Base-by-base conservation (phyloP, 2,113 vertebrate genomes). In the Pipa parva region DNA sequence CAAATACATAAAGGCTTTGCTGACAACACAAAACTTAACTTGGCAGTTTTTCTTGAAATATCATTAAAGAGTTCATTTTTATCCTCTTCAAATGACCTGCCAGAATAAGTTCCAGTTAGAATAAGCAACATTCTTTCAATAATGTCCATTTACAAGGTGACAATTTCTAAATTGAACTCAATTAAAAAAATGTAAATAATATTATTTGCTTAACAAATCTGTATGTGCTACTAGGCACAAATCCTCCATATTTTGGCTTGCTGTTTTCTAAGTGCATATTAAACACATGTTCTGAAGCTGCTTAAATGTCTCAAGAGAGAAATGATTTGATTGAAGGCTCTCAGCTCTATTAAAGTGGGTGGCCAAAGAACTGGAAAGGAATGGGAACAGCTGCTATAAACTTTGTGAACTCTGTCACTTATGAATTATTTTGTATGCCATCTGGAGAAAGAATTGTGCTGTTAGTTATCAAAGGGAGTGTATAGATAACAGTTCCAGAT, bases 361-460 rank as follows among this genome's bases (percentile, higher is more conserved):
- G 85, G 88, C 76, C 85, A 73, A 73, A 81, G 71, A 65, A 70
- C 80, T 84, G 81, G 78, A 79, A 80, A 71, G 76, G 77, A 92
- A 86, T 79, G 70, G 75, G 77, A 92, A 86, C 91, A 93, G 88
- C 90, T 94, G 90, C 81, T 84, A 20, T 79, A 80, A 89, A 89
- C 85, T 82, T 86, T 82, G 79, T 92, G 90, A 90, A 91, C 84
- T 89, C 86, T 82, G 88, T 91, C 85, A 88, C 90, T 90, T 92
- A 87, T 93, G 81, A 93, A 93, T 93, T 90, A 90, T 91, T 93
- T 91, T 93, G 82, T 74, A 63, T 79, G 83, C 91, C 89, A 91
- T 93, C 90, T 95, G 92, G 92, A 91, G 81, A 81, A 80, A 82
- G 83, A 75, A 63, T 9, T 45, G 75, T 76, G 71, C 73, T 72